Percentiles rank a stretch among this genome's conserved stretches.
These are phyloP conservation scores for Heliconius congener DNA, from an alignment of 1,140 invertebrate genomes.

Conservation along the genomic window DNA sequence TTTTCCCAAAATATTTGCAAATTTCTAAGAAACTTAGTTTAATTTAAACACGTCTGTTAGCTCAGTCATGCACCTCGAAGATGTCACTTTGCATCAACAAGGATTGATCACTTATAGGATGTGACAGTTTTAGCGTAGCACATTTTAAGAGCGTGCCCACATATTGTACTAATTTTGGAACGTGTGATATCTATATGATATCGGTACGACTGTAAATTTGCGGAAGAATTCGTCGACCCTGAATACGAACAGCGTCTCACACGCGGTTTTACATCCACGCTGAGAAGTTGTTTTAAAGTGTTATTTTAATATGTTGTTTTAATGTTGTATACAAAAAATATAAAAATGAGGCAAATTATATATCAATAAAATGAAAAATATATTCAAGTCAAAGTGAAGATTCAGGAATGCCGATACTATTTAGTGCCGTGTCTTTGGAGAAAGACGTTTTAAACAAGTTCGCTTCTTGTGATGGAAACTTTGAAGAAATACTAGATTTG, in stretches of 20 bases:
- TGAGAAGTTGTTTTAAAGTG: slow-evolving; percentile 15
- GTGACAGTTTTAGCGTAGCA: slow-evolving; percentile 50
- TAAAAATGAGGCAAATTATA: background rate
- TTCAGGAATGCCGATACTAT: slow-evolving; percentile 89
- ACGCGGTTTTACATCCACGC: slow-evolving; percentile 29
- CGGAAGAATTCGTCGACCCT: slow-evolving; percentile 51
- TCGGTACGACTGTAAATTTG: slow-evolving; percentile 43
- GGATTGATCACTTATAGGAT: slow-evolving; percentile 43
- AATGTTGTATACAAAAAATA: background rate
- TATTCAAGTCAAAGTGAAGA: slow-evolving; percentile 16
- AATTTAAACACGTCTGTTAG: slow-evolving; percentile 13
- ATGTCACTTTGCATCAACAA: slow-evolving; percentile 32
- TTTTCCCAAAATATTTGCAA: background rate
- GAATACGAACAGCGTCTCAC: slow-evolving; percentile 29
- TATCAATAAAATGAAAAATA: slow-evolving; percentile 14
- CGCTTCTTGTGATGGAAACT: slow-evolving; percentile 94
- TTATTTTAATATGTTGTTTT: background rate
- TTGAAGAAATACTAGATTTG: slow-evolving; percentile 93
- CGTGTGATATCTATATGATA: slow-evolving; percentile 51
- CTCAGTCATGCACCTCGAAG: slow-evolving; percentile 9
- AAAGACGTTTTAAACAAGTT: slow-evolving; percentile 89
- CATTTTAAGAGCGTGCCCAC: slow-evolving; percentile 43
- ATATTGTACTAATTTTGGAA: slow-evolving; percentile 61
- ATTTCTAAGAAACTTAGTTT: background rate
- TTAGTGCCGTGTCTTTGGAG: slow-evolving; percentile 90